Percentiles rank a stretch among this genome's conserved stretches.
Evolutionary conservation across 30 jellyfish, hydroid and myxozoan species (phyloP).

Genomic region (Cassiopea xamachana): DNA sequence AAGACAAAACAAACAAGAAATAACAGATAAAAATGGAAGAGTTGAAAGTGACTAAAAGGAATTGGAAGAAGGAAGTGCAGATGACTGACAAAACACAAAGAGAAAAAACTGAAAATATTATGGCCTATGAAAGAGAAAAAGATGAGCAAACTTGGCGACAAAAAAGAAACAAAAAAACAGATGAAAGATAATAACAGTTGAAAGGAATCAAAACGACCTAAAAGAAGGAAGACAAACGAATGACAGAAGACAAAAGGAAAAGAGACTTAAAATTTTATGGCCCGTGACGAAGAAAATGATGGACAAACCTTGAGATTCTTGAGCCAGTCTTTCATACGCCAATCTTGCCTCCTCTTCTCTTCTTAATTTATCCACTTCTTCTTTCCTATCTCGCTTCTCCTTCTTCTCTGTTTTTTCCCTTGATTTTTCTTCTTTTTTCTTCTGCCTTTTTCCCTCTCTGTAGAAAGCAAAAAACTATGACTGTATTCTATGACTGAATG

Average conservation of each 20-base stretch:
- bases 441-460: constrained; percentile 50
- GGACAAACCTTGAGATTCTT: constrained; percentile 75
- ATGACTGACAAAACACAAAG: no score
- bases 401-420: constrained; percentile 62
- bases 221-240: no score
- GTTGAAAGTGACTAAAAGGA: no score
- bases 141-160: not conserved
- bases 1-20: no score
- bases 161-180: not conserved
- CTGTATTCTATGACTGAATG: no score
- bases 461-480: not conserved
- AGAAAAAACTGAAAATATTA: no score
- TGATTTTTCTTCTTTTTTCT: constrained; percentile 61
- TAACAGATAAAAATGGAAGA: no score
- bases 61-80: no score
- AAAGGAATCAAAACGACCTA: not conserved
- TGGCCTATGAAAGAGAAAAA: not conserved
- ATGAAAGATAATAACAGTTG: not conserved
- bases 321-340: constrained; percentile 88
- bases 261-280: not conserved
- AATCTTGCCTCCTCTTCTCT: constrained; percentile 82
- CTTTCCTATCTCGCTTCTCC: constrained; percentile 42
- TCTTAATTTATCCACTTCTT: constrained; percentile 64
- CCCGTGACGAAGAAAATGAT: not conserved
- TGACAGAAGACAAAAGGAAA: not conserved